Evolutionary conservation across 2,113 vertebrate species (phyloP).

Genomic region (Symphodus melops): DNA sequence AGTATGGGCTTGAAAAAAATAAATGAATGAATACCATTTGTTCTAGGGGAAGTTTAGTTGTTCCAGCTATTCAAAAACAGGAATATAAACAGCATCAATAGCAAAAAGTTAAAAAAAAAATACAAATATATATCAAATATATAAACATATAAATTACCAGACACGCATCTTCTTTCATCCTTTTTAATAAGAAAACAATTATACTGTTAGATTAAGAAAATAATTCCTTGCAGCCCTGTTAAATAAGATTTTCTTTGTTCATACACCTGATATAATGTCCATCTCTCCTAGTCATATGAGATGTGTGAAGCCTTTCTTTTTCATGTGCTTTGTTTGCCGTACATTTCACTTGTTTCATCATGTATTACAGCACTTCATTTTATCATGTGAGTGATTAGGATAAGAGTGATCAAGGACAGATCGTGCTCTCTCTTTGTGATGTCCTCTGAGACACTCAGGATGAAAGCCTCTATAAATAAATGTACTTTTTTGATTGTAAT

Average conservation of each 20-base stretch:
- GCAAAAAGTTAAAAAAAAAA: too few species aligned
- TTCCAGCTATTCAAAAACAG: too few species aligned
- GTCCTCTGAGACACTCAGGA: constrained; percentile 55
- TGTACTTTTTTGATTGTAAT: constrained; percentile 40
- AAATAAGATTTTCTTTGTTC: constrained; percentile 8
- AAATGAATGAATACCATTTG: not conserved
- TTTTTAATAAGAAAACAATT: not conserved
- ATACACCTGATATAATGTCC: constrained; percentile 27
- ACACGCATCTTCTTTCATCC: not conserved
- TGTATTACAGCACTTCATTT: constrained; percentile 65
- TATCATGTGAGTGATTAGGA: constrained; percentile 59
- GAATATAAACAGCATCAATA: too few species aligned
- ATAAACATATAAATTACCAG: not conserved
- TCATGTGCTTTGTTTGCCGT: constrained; percentile 34
- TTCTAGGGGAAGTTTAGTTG: too few species aligned
- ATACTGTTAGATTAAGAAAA: not conserved
- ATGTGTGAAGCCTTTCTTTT: not conserved
- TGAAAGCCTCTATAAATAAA: constrained; percentile 63
- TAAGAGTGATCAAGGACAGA: constrained; percentile 44
- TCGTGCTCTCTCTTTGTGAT: constrained; percentile 23
- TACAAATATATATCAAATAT: too few species aligned
- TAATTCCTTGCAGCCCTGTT: constrained; percentile 11
- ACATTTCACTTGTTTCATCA: constrained; percentile 72
- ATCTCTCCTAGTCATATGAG: constrained; percentile 37
- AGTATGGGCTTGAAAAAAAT: not conserved